Evolutionary conservation across 2,113 vertebrate genomes (phyloP).

Genomic region (Phalacrocorax carbo): DNA sequence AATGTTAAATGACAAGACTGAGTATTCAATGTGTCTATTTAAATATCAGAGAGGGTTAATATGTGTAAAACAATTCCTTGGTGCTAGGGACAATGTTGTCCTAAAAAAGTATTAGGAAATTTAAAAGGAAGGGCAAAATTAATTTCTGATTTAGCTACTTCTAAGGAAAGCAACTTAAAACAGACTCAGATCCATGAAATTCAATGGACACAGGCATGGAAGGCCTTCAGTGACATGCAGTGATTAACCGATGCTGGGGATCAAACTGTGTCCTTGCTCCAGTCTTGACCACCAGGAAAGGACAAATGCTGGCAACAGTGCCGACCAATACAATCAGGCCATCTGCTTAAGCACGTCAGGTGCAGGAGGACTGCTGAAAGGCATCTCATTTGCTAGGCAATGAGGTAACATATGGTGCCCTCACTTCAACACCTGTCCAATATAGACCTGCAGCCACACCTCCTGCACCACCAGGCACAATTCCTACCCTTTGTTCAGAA

Average conservation of each 20-base stretch:
- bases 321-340: not conserved
- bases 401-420: not conserved
- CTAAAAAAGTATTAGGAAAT: not conserved
- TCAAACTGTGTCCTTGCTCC: not conserved
- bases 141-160: not conserved
- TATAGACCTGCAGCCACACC: not conserved
- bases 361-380: not conserved
- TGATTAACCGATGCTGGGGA: not conserved
- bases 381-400: not conserved
- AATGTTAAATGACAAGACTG: not conserved
- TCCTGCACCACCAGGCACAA: accelerated
- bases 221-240: not conserved
- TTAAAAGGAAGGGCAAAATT: not conserved
- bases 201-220: not conserved
- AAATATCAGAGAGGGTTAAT: not conserved
- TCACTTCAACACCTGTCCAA: not conserved
- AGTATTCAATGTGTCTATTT: not conserved
- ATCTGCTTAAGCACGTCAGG: not conserved
- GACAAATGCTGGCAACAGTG: not conserved
- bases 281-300: not conserved
- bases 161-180: not conserved
- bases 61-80: not conserved
- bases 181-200: not conserved
- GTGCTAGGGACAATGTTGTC: not conserved
- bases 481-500: not conserved